Percentiles rank a stretch among this genome's conserved stretches.
These are phyloP conservation scores for Spicauda simplicius DNA, from an alignment of 2,888 invertebrate species.

Conservation along the genomic window DNA sequence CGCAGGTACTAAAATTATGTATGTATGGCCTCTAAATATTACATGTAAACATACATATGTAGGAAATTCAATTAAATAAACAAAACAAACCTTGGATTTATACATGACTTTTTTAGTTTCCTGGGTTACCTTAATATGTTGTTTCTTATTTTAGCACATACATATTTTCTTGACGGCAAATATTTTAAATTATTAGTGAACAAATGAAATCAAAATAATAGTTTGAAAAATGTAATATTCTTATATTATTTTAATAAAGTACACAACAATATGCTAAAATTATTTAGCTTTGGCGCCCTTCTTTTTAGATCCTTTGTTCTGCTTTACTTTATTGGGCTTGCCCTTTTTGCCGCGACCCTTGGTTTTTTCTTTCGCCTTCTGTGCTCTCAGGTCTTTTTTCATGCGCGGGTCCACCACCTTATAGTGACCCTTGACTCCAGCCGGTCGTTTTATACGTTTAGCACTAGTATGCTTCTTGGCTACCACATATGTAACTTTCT, in stretches of 20 bases:
- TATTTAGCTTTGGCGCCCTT: conserved; percentile 66
- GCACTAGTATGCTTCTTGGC: conserved; percentile 94
- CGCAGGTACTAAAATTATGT: no score
- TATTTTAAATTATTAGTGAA: not conserved
- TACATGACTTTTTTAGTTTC: no score
- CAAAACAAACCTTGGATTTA: no score
- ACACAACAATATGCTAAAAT: conserved; percentile 11
- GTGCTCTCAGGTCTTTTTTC: conserved; percentile 95
- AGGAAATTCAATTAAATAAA: no score
- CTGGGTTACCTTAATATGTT: no score
- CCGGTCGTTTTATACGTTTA: conserved; percentile 91
- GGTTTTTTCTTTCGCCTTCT: conserved; percentile 86
- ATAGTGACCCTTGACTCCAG: conserved; percentile 95
- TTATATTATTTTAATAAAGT: not conserved
- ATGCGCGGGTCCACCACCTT: conserved; percentile 98
- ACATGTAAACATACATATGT: no score
- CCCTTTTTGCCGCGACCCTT: conserved; percentile 77
- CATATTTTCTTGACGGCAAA: no score
- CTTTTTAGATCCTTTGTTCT: conserved; percentile 52
- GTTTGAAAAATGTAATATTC: conserved; percentile 1
- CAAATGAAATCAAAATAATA: not conserved
- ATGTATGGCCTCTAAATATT: no score
- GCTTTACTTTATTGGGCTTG: conserved; percentile 50
- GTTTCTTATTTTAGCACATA: no score
- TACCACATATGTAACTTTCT: conserved; percentile 96